These are phyloP conservation scores for Eupleurogrammus muticus DNA, from an alignment of 2,797 vertebrate genomes.

Conservation along the genomic window DNA sequence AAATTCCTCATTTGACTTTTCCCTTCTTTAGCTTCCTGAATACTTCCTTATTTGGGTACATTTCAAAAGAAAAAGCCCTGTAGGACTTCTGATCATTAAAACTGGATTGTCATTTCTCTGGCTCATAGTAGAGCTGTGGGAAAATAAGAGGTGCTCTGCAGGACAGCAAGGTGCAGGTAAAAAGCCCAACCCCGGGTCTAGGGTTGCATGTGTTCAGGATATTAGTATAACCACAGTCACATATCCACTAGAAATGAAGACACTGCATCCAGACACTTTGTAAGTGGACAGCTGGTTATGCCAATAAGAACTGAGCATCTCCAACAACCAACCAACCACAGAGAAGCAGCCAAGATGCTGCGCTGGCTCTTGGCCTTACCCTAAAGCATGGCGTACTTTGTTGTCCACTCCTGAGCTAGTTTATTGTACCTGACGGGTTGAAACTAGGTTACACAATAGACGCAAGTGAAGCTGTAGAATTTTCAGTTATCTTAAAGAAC, in stretches of 20 bases:
- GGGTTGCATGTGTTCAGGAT: neutral
- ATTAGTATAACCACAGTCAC: slow-evolving; percentile 48
- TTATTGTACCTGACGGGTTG: slow-evolving; percentile 95
- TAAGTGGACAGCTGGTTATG: slow-evolving; percentile 34
- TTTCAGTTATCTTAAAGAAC: neutral
- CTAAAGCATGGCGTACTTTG: slow-evolving; percentile 99
- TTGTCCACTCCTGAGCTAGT: slow-evolving; percentile 99
- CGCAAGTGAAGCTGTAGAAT: slow-evolving; percentile 8
- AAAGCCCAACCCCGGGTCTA: neutral
- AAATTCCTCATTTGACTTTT: neutral
- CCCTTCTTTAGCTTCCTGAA: neutral
- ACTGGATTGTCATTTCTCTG: neutral
- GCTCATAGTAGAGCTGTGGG: neutral
- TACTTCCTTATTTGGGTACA: neutral
- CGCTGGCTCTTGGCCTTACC: slow-evolving; percentile 84
- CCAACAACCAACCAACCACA: slow-evolving; percentile 50
- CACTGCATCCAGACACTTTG: slow-evolving; percentile 17
- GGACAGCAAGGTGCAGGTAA: neutral
- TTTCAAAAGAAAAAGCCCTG: neutral
- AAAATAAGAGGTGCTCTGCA: no score
- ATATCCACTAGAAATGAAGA: neutral
- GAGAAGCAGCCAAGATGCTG: slow-evolving; percentile 74
- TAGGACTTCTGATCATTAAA: neutral
- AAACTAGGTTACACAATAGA: slow-evolving; percentile 65
- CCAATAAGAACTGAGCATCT: slow-evolving; percentile 50